phyloP scores from a whole-genome alignment of 2,797 vertebrate species.

The Alca torda region DNA sequence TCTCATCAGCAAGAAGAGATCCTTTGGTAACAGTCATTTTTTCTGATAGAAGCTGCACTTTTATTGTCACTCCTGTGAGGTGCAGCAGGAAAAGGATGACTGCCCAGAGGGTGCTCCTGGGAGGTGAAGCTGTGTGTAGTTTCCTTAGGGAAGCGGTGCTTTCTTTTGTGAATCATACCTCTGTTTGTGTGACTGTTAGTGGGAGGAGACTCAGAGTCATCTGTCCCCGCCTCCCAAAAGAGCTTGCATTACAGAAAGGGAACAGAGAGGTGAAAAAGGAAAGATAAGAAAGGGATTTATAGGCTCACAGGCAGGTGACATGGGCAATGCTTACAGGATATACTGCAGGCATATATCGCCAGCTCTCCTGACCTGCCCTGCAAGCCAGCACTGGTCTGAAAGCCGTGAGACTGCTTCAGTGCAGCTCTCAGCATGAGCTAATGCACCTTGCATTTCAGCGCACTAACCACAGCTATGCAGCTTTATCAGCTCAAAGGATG shows the following conservation, averaged over 20 bases:
- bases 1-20: not conserved
- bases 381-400: not conserved
- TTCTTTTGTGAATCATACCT: not conserved
- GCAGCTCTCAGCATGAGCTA: not conserved
- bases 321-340: not conserved
- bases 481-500: not conserved
- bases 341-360: not conserved
- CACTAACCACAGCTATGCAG: rapidly evolving
- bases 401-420: not conserved
- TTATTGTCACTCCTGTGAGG: not conserved
- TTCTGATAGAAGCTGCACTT: not conserved
- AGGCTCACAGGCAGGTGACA: rapidly evolving
- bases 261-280: not conserved
- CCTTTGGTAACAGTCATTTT: not conserved
- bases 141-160: not conserved
- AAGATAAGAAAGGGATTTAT: not conserved
- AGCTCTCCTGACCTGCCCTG: not conserved
- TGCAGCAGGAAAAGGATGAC: not conserved
- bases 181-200: not conserved
- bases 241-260: not conserved
- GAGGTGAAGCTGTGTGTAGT: not conserved
- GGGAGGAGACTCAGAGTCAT: not conserved
- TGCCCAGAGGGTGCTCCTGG: not conserved
- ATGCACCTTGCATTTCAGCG: not conserved
- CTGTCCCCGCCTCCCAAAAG: not conserved